Percentiles rank a stretch among this genome's conserved stretches.
Evolutionary conservation across 1,140 invertebrate species (phyloP).

Genomic region (Drosophila ambigua): DNA sequence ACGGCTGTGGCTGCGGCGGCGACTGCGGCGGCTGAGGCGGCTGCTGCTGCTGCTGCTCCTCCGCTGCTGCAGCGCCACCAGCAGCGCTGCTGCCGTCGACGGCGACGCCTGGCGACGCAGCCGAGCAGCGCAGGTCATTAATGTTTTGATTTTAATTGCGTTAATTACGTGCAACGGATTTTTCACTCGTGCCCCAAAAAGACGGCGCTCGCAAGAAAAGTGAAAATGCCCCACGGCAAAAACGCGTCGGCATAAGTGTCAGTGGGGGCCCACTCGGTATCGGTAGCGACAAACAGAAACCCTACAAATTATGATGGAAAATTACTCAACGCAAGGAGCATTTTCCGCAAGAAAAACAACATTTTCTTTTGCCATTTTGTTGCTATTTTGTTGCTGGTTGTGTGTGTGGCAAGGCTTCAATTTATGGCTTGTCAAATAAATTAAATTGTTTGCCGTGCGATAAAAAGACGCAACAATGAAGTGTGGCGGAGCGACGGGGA

Average conservation of each 20-base stretch:
- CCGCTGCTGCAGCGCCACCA: slow-evolving; percentile 15
- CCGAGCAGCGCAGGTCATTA: slow-evolving; percentile 77
- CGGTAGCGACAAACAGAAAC: neutral
- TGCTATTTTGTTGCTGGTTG: neutral
- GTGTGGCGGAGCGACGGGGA: slow-evolving; percentile 15
- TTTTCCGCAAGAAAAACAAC: slow-evolving; percentile 13
- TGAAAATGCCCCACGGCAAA: slow-evolving; percentile 15
- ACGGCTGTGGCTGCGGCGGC: too few species aligned
- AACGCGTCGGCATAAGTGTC: slow-evolving; percentile 7
- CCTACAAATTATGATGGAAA: slow-evolving; percentile 28
- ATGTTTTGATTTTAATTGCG: slow-evolving; percentile 84
- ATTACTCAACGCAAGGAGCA: neutral
- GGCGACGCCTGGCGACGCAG: slow-evolving; percentile 27
- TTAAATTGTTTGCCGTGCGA: slow-evolving; percentile 61
- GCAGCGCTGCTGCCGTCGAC: slow-evolving; percentile 27
- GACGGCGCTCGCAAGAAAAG: slow-evolving; percentile 8
- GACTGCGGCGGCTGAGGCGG: neutral
- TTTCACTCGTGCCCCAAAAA: slow-evolving; percentile 52
- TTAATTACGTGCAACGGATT: slow-evolving; percentile 84
- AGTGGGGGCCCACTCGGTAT: too few species aligned
- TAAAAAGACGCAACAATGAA: slow-evolving; percentile 59
- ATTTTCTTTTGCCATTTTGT: neutral
- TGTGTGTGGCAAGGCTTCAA: slow-evolving; percentile 48
- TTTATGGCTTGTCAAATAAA: slow-evolving; percentile 77
- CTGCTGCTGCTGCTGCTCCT: slow-evolving; percentile 4